Base-by-base conservation (phyloP, 2,888 invertebrate genomes). In the Azorinus chamasolen region DNA sequence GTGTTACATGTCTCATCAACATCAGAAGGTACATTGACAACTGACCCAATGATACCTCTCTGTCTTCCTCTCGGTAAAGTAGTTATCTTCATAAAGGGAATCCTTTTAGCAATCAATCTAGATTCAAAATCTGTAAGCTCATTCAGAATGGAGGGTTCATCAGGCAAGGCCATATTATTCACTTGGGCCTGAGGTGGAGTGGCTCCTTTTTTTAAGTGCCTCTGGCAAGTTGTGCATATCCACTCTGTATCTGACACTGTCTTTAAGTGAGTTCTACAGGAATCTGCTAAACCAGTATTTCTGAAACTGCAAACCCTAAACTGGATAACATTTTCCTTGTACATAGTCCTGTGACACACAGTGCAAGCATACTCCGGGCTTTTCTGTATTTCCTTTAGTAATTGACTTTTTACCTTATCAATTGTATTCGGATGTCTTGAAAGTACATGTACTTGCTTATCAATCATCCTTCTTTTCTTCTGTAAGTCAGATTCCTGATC, bases 81-180 rank as follows among this genome's bases (percentile, higher is more conserved):
- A 3, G 58, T 14, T 12, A 66, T 14, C 39, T 76, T 76, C 76
- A 76, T 76, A 27, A 71, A 76, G 2, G 76, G 71, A 20, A 66
- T 66, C 53, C 66, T 45, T 58, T 57, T 54, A 6, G 51, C 43
- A 5, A 27, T 20, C 18, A 39, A 32, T 18, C 43, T 16, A 18
- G 41, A 16, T 54, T 54, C 32, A 54, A 71, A 45, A 14, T 20
- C 16, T 22, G 65, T 71, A 22, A 76, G 51, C 54, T 61, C 32
- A 20, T 24, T 14, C 1, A 73, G 25, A 14, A 22, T 46, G 16
- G 10, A 6, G 20, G 64, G 59, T n/a, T 54, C 16, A 14, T 18
- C 43, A 20, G 57, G 45, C 1, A 71, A 18, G 20, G 14, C 3
- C 57, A 76, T 25, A 14, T 61, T 59, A 39, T 76, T 76, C 12